phyloP scores from a whole-genome alignment of 2,888 invertebrate species.

The Aethes cnicana region DNA sequence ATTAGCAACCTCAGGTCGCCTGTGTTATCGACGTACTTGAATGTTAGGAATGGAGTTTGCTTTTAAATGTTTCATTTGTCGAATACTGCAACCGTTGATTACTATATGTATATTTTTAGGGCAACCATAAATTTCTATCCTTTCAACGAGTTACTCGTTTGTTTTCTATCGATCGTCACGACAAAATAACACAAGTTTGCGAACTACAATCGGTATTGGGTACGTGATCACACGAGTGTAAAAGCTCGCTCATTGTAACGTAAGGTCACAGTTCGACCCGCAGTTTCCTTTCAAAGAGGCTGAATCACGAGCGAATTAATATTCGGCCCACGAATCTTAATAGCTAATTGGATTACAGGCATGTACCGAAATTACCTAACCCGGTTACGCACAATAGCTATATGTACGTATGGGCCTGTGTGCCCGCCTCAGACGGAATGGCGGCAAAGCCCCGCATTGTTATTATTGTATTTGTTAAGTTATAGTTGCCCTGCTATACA shows the following conservation, averaged over 20 bases:
- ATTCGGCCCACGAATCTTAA: conserved; percentile 80
- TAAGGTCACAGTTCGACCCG: conserved; percentile 57
- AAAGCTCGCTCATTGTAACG: conserved; percentile 45
- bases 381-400: conserved; percentile 70
- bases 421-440: conserved; percentile 40
- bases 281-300: conserved; percentile 64
- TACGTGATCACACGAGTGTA: conserved; percentile 40
- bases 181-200: conserved; percentile 4
- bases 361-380: conserved; percentile 80
- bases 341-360: conserved; percentile 82
- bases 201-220: conserved; percentile 38
- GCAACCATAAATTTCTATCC: background rate
- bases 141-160: background rate
- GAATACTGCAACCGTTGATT: background rate
- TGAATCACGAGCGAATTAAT: conserved; percentile 71
- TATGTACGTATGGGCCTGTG: conserved; percentile 57
- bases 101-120: background rate
- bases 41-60: conserved; percentile 7
- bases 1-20: conserved; percentile 27
- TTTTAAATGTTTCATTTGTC: conserved; percentile 7
- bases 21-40: conserved; percentile 10
- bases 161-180: background rate
- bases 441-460: conserved; percentile 44
- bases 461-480: conserved; percentile 64
- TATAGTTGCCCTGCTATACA: conserved; percentile 60